Evolutionary conservation across 2,797 vertebrate species (phyloP), one percentile per base, ranked within the genome.

Genomic region (Odontamblyopus rebecca): DNA sequence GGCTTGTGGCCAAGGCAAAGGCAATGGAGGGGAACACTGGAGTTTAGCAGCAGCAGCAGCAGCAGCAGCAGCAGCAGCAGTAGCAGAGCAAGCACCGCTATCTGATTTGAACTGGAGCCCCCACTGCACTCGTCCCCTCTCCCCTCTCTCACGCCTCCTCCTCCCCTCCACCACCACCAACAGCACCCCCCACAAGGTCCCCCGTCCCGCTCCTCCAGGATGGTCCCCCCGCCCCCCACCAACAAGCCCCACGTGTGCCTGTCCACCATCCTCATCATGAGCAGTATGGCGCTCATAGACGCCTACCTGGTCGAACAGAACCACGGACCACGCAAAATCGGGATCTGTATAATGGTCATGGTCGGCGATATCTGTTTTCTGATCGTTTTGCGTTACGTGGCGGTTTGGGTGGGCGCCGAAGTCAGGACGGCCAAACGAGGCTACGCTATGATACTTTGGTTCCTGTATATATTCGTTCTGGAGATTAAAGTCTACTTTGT

Each of bases 391-490:
- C 93, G 95, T 1, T 96, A 96, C 0, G 95, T 98, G 74, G 96
- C 96, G 0, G 96, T 96, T 69, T 97, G 96, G 95, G 94, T 95
- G 1, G 94, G 94, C 1, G 97, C 97, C 0, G 98, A 99, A 90
- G 98, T 99, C 67, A 96, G 97, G 86, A 99, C 98, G 0, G 97
- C 97, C 77, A 95, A 96, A 29, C 90, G 98, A 8, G 97, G 98
- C 80, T 98, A 99, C 0, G 97, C 98, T 90, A 99, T 99, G 98
- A 97, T 99, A 89, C 94, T 99, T 41, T 99, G 98, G 98, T 99
- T 99, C 85, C 95, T 99, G 32, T 99, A 99, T 87, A 95, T 99
- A 89, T 99, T 99, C 0, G 98, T 99, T 68, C 93, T 99, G 91
- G 96, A 99, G 93, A 99, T 99, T 85, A 99, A 99, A 86, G 95